Percentiles rank a stretch among this genome's conserved stretches.
phyloP scores from a whole-genome alignment of 2,888 invertebrate genomes.

The Hirtodrosophila confusa region DNA sequence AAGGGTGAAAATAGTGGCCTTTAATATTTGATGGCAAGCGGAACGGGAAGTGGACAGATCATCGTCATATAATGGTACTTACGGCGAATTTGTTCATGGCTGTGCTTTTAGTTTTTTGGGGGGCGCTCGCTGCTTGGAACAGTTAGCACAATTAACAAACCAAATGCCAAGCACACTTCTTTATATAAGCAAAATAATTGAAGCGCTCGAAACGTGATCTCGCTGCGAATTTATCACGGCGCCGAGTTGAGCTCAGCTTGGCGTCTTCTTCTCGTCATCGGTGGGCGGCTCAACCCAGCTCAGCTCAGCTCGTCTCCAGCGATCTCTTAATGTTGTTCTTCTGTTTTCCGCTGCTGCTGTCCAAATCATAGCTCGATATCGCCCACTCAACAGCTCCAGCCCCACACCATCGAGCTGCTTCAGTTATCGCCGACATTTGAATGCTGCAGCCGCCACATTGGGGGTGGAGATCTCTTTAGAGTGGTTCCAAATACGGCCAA shows the following conservation, averaged over 20 bases:
- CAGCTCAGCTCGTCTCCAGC: constrained; percentile 1
- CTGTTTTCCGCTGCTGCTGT: constrained; percentile 5
- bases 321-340: too few relatives aligned
- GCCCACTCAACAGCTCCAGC: constrained; percentile 1
- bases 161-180: constrained; percentile 68
- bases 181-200: constrained; percentile 75
- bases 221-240: constrained; percentile 69
- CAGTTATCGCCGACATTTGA: constrained; percentile 34
- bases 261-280: constrained; percentile 5
- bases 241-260: constrained; percentile 19
- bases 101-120: constrained; percentile 50
- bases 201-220: constrained; percentile 75
- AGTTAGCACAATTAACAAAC: constrained; percentile 76
- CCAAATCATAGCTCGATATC: constrained; percentile 46
- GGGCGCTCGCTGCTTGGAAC: constrained; percentile 64
- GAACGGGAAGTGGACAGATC: constrained; percentile 34
- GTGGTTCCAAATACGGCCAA: constrained; percentile 15
- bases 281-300: constrained; percentile 12
- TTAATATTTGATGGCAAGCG: neutral
- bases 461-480: constrained; percentile 33
- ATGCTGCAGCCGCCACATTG: constrained; percentile 17
- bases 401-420: constrained; percentile 11
- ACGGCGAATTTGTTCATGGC: constrained; percentile 78
- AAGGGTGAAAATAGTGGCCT: constrained; percentile 9
- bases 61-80: constrained; percentile 54